These are phyloP conservation scores for Maniola jurtina DNA, from an alignment of 1,140 invertebrate species.

Conservation along the genomic window DNA sequence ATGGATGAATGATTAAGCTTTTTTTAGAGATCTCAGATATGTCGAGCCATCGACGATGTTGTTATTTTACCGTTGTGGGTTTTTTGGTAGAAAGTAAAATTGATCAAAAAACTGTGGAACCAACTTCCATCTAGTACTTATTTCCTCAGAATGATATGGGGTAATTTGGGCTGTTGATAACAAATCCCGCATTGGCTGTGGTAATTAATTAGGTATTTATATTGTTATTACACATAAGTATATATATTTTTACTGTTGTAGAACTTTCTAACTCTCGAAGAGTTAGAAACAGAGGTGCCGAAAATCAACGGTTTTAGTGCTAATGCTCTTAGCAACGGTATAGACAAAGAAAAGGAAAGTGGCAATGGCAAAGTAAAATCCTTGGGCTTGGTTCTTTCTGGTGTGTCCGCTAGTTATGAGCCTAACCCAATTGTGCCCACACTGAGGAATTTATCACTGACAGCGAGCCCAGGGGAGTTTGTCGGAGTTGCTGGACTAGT, in stretches of 20 bases:
- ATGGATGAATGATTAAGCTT: too few species aligned
- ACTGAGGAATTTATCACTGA: slow-evolving; percentile 82
- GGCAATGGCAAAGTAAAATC: slow-evolving; percentile 41
- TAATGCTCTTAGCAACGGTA: slow-evolving; percentile 52
- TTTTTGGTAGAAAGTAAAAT: too few species aligned
- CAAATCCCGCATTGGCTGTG: too few species aligned
- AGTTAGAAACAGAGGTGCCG: slow-evolving; percentile 56
- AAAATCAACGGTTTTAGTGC: slow-evolving; percentile 33
- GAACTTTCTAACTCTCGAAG: slow-evolving; percentile 80
- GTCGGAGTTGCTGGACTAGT: slow-evolving; percentile 88
- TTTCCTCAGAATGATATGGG: too few species aligned
- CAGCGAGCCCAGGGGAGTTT: slow-evolving; percentile 82
- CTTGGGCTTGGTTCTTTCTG: slow-evolving; percentile 71
- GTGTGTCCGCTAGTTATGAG: slow-evolving; percentile 81
- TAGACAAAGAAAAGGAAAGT: slow-evolving; percentile 44
- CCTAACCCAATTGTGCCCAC: slow-evolving; percentile 80
- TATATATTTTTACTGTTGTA: slow-evolving; percentile 36
- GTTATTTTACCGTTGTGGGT: too few species aligned
- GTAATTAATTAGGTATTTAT: too few species aligned
- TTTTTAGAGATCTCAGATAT: too few species aligned
- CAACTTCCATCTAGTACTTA: too few species aligned
- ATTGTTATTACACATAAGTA: not conserved
- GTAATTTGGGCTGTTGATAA: too few species aligned
- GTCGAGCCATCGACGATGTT: too few species aligned
- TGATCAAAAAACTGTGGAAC: too few species aligned